Conservation (phyloP, 2,113 vertebrate species). For the Saccopteryx leptura region DNA sequence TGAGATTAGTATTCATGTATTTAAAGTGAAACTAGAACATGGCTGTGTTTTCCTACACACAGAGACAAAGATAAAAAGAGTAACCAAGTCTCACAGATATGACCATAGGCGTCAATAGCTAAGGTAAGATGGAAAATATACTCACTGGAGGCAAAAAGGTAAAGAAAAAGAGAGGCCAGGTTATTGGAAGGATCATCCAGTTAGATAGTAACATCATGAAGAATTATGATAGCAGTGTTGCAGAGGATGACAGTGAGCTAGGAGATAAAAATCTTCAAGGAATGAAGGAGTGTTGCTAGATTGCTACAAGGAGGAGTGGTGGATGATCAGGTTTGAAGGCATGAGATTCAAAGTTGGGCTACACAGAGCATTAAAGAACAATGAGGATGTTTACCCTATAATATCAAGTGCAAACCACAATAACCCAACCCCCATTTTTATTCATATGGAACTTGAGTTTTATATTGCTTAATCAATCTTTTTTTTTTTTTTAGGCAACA, state of each 20-base stretch:
- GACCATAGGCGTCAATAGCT: neutral
- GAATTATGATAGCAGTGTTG: neutral
- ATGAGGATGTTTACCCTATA: neutral
- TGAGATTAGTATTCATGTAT: neutral
- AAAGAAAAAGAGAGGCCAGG: slow-evolving; percentile 16
- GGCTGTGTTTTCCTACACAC: neutral
- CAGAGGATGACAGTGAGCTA: neutral
- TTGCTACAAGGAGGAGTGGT: neutral
- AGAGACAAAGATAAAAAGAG: neutral
- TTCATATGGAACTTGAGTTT: neutral
- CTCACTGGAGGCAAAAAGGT: neutral
- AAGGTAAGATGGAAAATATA: slow-evolving; percentile 3
- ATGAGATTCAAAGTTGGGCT: neutral
- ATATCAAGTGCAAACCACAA: slow-evolving; percentile 33
- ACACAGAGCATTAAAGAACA: neutral
- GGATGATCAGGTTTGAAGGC: neutral
- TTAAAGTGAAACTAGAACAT: slow-evolving; percentile 41
- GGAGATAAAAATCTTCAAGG: slow-evolving; percentile 5
- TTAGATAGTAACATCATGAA: slow-evolving; percentile 33
- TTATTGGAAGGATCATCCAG: neutral
- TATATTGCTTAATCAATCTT: neutral
- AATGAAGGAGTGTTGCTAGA: neutral
- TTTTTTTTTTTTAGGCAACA: neutral
- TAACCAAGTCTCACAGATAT: neutral
- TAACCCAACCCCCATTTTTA: neutral